Conservation (phyloP, 53 echinoderm and acorn worm genomes). For the Astropecten irregularis region DNA sequence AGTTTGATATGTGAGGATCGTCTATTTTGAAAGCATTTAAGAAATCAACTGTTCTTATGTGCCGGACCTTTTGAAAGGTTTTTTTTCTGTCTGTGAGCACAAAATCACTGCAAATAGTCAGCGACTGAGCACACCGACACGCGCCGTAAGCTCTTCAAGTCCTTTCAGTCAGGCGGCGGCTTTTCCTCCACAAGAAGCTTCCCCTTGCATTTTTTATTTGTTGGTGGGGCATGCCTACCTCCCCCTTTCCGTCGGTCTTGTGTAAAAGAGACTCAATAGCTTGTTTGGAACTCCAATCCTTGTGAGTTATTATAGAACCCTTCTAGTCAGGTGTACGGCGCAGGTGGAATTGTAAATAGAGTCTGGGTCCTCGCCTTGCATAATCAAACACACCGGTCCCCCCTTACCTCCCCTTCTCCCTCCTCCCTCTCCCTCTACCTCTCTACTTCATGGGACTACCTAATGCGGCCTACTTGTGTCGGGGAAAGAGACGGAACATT, state of each 20-base stretch:
- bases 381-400: constrained; percentile 10
- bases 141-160: constrained; percentile 37
- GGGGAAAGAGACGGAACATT: constrained; percentile 21
- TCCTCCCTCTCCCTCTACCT: neutral
- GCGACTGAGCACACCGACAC: neutral
- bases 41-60: neutral
- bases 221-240: too few species aligned
- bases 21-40: neutral
- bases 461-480: constrained; percentile 28
- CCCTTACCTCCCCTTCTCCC: neutral
- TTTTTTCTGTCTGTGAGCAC: constrained; percentile 21
- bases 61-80: constrained; percentile 6
- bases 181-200: too few species aligned
- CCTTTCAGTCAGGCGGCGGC: constrained; percentile 28
- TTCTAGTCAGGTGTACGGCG: constrained; percentile 42
- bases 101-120: constrained; percentile 21
- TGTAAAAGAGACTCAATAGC: constrained; percentile 13
- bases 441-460: constrained; percentile 1
- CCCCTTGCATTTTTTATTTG: too few species aligned
- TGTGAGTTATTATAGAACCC: neutral
- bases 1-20: too few species aligned
- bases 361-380: constrained; percentile 23
- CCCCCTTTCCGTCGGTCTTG: neutral
- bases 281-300: constrained; percentile 23
- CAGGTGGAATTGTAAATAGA: constrained; percentile 59